Percentiles rank a stretch among this genome's conserved stretches.
Evolutionary conservation across 2,888 invertebrate genomes (phyloP).

Genomic region (Cheilosia soror): DNA sequence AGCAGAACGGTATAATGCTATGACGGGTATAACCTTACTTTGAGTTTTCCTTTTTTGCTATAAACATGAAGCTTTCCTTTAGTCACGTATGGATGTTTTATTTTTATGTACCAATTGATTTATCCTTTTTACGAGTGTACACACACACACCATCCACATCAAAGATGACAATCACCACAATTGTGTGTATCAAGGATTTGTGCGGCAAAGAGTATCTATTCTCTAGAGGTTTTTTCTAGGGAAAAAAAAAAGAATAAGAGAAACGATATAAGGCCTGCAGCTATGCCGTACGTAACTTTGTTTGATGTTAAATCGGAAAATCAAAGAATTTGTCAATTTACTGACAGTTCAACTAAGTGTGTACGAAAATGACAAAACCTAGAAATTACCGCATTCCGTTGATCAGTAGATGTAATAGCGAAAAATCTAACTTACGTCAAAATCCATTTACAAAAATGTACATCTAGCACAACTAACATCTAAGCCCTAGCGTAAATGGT

Average conservation of each 20-base stretch:
- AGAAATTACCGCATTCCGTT: too few species aligned
- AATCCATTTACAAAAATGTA: too few species aligned
- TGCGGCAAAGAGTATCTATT: constrained; percentile 23
- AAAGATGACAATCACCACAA: constrained; percentile 70
- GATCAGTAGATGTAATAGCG: too few species aligned
- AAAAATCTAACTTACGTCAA: too few species aligned
- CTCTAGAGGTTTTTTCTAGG: constrained; percentile 12
- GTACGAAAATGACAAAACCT: too few species aligned
- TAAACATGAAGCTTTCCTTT: constrained; percentile 6
- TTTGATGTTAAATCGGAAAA: too few species aligned
- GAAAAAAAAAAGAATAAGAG: neutral
- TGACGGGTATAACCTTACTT: neutral
- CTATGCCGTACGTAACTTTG: neutral
- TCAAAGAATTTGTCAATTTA: too few species aligned
- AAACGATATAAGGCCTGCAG: neutral
- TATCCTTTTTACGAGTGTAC: constrained; percentile 53
- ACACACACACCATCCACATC: constrained; percentile 46
- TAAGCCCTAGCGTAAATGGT: too few species aligned
- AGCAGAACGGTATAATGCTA: neutral
- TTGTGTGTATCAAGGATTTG: constrained; percentile 58
- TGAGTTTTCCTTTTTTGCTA: neutral
- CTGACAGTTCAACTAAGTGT: too few species aligned
- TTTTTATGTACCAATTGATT: constrained; percentile 68
- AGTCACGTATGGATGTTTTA: constrained; percentile 66
- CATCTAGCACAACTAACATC: too few species aligned